These are phyloP conservation scores for Rhombomys opimus DNA, from an alignment of 2,113 vertebrate genomes.

Conservation along the genomic window DNA sequence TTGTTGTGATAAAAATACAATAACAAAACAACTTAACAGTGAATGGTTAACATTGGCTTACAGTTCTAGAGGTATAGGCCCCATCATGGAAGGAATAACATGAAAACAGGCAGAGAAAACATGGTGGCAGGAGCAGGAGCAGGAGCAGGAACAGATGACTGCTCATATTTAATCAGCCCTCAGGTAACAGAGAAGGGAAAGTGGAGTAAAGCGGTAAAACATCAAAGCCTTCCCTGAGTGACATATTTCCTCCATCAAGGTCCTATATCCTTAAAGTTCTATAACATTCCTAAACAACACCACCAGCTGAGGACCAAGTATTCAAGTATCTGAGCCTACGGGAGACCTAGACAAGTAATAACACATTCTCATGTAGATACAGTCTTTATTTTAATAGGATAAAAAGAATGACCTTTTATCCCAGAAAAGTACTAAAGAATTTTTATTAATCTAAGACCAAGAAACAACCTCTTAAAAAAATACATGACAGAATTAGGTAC, in stretches of 20 bases:
- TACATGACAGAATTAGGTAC: background rate
- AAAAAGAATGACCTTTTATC: conserved; percentile 24
- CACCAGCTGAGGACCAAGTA: background rate
- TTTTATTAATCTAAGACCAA: background rate
- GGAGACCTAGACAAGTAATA: background rate
- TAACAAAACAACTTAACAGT: background rate
- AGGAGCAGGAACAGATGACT: background rate
- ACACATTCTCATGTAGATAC: background rate
- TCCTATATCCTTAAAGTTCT: too few relatives aligned
- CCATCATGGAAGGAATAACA: background rate
- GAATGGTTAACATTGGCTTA: background rate
- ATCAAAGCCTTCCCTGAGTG: background rate
- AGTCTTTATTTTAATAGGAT: background rate
- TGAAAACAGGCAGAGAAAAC: background rate
- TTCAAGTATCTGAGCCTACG: background rate
- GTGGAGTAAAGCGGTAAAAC: background rate
- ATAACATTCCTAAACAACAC: too few relatives aligned
- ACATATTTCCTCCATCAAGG: too few relatives aligned
- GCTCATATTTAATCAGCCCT: background rate
- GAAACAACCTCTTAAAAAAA: background rate
- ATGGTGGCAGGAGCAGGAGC: background rate
- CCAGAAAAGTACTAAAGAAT: background rate
- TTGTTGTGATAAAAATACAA: background rate
- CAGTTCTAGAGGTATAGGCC: background rate
- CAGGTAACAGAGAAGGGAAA: background rate